phyloP scores from a whole-genome alignment of 2,888 invertebrate species.

The Agonopterix alstromeriana region DNA sequence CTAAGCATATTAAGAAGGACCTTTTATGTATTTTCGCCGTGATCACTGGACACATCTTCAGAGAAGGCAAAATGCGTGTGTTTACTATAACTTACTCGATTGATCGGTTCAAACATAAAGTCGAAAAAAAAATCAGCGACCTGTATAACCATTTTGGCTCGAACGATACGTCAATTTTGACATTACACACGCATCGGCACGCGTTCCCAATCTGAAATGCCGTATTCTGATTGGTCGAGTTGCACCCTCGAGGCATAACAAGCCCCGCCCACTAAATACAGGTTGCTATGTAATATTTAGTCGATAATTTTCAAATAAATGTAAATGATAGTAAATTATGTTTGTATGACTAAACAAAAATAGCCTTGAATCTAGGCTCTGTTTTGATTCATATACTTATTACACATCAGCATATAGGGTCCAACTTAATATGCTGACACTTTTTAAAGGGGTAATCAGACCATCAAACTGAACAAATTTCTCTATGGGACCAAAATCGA shows the following conservation, averaged over 20 bases:
- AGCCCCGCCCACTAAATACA: conserved; percentile 34
- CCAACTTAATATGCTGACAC: too few species aligned
- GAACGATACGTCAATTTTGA: conserved; percentile 55
- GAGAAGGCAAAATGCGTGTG: too few species aligned
- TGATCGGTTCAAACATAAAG: too few species aligned
- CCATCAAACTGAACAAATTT: too few species aligned
- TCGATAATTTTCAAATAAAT: conserved; percentile 25
- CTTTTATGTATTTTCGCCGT: too few species aligned
- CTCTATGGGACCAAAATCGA: too few species aligned
- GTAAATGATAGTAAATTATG: background rate
- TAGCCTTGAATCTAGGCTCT: conserved; percentile 6
- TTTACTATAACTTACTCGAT: too few species aligned
- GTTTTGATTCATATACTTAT: background rate
- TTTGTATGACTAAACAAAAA: conserved; percentile 3
- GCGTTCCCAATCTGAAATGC: conserved; percentile 49
- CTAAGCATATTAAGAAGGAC: too few species aligned
- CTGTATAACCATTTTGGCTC: conserved; percentile 45
- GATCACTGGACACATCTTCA: too few species aligned
- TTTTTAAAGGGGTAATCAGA: too few species aligned
- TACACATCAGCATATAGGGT: too few species aligned
- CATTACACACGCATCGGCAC: conserved; percentile 52
- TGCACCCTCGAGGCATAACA: conserved; percentile 15
- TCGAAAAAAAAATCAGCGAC: conserved; percentile 17
- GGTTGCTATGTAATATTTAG: conserved; percentile 34
- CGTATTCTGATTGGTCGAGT: conserved; percentile 35